A percentile compares a stretch with the other conserved stretches of the same genome.
phyloP scores from a whole-genome alignment of 2,113 vertebrate species.

The Neomonachus schauinslandi region DNA sequence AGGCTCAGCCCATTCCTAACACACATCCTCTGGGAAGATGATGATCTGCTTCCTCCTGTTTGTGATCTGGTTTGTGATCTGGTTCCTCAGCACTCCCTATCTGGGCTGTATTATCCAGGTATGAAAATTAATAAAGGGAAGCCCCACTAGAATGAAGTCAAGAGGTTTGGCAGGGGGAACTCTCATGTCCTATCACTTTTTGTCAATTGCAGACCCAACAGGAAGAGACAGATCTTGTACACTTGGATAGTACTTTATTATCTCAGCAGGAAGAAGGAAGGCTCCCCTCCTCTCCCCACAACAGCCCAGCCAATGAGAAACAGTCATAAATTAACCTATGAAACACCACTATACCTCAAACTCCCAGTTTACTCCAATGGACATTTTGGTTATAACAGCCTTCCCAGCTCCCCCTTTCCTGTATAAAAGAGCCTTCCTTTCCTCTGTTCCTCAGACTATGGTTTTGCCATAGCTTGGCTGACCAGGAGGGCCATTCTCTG shows the following conservation, averaged over 20 bases:
- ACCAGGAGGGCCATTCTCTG: background rate
- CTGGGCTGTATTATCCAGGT: too few relatives aligned
- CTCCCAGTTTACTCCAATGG: background rate
- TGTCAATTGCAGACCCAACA: background rate
- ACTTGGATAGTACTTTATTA: background rate
- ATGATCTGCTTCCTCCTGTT: background rate
- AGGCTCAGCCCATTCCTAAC: background rate
- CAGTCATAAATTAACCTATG: background rate
- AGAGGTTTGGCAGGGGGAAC: background rate
- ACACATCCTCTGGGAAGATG: background rate
- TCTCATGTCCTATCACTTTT: background rate
- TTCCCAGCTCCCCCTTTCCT: background rate
- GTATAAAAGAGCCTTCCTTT: background rate
- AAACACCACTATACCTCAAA: background rate
- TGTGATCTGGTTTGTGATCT: background rate
- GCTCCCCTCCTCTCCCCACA: background rate
- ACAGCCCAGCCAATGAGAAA: background rate
- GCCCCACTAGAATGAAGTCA: background rate
- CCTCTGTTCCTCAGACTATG: background rate
- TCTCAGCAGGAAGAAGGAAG: background rate
- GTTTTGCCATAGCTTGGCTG: background rate
- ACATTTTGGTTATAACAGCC: background rate
- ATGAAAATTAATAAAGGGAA: background rate
- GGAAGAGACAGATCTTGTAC: background rate
- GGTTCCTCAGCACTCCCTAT: background rate